Evolutionary conservation across 2,888 invertebrate genomes (phyloP), one percentile per base, ranked within the genome.

Genomic region (Acanthosepion esculentum): DNA sequence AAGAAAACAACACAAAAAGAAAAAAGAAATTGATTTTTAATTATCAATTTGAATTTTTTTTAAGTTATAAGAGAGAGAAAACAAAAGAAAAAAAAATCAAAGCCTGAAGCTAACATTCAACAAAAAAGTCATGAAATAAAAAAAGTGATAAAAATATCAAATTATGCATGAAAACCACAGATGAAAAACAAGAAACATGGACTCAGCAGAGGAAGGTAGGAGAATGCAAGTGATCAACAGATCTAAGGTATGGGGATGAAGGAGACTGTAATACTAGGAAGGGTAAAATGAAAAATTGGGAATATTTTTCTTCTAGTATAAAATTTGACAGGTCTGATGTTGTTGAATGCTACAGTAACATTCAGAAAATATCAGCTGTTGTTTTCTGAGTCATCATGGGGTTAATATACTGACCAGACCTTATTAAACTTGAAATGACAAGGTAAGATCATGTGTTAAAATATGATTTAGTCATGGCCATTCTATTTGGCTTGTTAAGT

Each of bases 311-410:
- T 78, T 78, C 78, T 15, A 12, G n/a, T 78, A 33, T n/a, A 18
- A 78, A 78, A 78, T 78, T 78, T 78, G 78, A 78, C 78, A 78
- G 78, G n/a, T 78, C n/a, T 78, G 78, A 78, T 78, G 78, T 78
- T 78, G 78, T 78, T n/a, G 12, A 78, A 78, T 78, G 78, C n/a
- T 78, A 78, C 12, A 78, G n/a, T n/a, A 78, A 78, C 78, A 78
- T 33, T 78, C 78, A n/a, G n/a, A 78, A 78, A 78, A 33, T 78
- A 78, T 78, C 78, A 78, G 10, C n/a, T 78, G 59, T 59, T 59
- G 59, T 78, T 33, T n/a, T n/a, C 33, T 78, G n/a, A 78, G 78
- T 78, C 78, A 78, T 78, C 78, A n/a, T 78, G n/a, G 78, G 78
- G n/a, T 78, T 78, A 78, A 78, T 78, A 78, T n/a, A 78, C n/a